Base-by-base conservation (phyloP, 2,113 vertebrate genomes). In the Carassius auratus region DNA sequence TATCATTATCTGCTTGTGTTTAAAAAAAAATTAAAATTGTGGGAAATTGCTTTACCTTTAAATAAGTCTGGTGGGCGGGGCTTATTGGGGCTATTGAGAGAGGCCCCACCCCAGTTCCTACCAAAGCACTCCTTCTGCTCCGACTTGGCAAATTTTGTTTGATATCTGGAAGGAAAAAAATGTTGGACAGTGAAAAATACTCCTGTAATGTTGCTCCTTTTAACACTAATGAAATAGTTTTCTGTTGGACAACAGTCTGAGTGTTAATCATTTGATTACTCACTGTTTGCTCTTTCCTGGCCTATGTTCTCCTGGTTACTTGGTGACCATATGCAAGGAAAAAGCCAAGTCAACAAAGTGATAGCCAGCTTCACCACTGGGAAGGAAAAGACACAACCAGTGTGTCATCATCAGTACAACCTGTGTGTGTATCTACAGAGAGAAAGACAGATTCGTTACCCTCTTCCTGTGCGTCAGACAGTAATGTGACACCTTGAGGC, bases 391-490 rank as follows among this genome's bases (percentile, higher is more conserved):
- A 26, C 26, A 26, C 26, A 26, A 26, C 26, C 26, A 26, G 26
- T 26, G 26, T 26, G 26, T 26, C 26, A 26, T 26, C 26, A 26
- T 26, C 26, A n/a, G 12, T 2, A 68, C 38, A 76, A 23, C 68
- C 15, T 48, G 38, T 26, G 9, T 33, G 45, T 74, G 73, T 84
- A 64, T 82, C 21, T 50, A 45, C 13, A 76, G 74, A 38, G 73
- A 77, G 45, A 30, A 69, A 74, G 75, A 79, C n/a, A 55, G 62
- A 66, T 26, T n/a, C 23, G 76, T 88, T 83, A 94, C 98, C 97
- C 92, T 99, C 97, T 90, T 91, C 94, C 73, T 98, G 94, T 0
- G 97, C 97, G 38, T 96, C 96, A 36, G 94, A 92, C 83, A 99
- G 91, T 59, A 99, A 86, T 0, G 93, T 90, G 33, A 93, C 91